Conservation (phyloP, 2,113 vertebrate species). For the Lanius collurio region DNA sequence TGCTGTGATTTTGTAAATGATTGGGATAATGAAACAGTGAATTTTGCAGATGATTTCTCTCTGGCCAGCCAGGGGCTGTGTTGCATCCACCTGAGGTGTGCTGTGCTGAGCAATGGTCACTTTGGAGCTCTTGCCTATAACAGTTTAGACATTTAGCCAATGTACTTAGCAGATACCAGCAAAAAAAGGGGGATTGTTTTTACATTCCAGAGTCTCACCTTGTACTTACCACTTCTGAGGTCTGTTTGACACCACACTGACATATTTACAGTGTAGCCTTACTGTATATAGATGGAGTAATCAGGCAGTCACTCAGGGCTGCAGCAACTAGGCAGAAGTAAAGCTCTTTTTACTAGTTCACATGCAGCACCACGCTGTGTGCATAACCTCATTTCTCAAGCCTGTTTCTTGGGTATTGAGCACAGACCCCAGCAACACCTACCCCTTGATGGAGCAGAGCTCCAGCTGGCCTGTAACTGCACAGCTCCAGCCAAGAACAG, state of each 20-base stretch:
- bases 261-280: slow-evolving; percentile 46
- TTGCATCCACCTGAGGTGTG: not conserved
- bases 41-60: not conserved
- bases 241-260: slow-evolving; percentile 27
- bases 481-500: not conserved
- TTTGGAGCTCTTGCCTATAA: not conserved
- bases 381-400: slow-evolving; percentile 29
- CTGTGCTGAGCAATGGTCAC: not conserved
- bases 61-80: accelerated
- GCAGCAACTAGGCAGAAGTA: not conserved
- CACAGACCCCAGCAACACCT: not conserved
- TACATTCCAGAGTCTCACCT: slow-evolving; percentile 48
- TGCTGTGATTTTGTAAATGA: not conserved
- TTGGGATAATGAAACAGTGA: not conserved
- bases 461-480: slow-evolving; percentile 22
- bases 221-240: slow-evolving; percentile 28
- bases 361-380: not conserved
- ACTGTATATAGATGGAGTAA: slow-evolving; percentile 42
- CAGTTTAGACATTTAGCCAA: not conserved
- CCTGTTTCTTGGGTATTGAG: slow-evolving; percentile 22
- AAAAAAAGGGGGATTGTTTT: not conserved
- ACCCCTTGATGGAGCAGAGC: slow-evolving; percentile 3
- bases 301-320: slow-evolving; percentile 4
- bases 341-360: slow-evolving; percentile 26
- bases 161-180: not conserved